These are phyloP conservation scores for Colostygia pectinataria DNA, from an alignment of 2,888 invertebrate species.

Conservation along the genomic window DNA sequence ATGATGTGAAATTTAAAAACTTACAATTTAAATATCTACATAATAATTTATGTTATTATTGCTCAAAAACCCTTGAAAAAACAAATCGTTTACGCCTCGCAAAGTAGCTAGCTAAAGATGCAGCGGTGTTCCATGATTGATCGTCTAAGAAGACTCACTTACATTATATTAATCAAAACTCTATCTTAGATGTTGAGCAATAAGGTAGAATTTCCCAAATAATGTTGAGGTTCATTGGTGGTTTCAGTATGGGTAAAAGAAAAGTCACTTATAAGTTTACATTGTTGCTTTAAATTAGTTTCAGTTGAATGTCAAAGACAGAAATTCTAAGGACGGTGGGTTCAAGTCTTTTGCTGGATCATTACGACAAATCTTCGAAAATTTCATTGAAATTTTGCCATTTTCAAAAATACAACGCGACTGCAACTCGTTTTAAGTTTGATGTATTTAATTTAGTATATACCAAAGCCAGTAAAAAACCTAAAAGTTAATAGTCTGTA, in stretches of 20 bases:
- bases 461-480: no score
- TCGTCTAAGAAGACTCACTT: conserved; percentile 27
- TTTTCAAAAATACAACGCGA: conserved; percentile 22
- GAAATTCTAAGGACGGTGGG: conserved; percentile 46
- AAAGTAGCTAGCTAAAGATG: conserved; percentile 40
- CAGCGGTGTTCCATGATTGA: conserved; percentile 44
- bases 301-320: conserved; percentile 59
- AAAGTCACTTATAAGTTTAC: conserved; percentile 58
- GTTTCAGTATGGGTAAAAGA: conserved; percentile 28
- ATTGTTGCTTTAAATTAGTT: conserved; percentile 67
- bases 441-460: no score
- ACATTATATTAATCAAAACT: conserved; percentile 29
- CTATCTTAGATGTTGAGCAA: conserved; percentile 28
- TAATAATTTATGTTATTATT: no score
- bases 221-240: conserved; percentile 13
- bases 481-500: no score
- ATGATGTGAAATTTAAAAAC: no score
- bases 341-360: conserved; percentile 23
- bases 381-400: conserved; percentile 16
- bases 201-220: conserved; percentile 39
- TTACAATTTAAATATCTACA: no score
- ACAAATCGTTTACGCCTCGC: no score
- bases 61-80: no score
- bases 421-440: neutral
- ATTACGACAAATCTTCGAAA: conserved; percentile 28